Evolutionary conservation across 2,113 vertebrate genomes (phyloP), one percentile per base, ranked within the genome.

Genomic region (Leucoraja erinaceus): DNA sequence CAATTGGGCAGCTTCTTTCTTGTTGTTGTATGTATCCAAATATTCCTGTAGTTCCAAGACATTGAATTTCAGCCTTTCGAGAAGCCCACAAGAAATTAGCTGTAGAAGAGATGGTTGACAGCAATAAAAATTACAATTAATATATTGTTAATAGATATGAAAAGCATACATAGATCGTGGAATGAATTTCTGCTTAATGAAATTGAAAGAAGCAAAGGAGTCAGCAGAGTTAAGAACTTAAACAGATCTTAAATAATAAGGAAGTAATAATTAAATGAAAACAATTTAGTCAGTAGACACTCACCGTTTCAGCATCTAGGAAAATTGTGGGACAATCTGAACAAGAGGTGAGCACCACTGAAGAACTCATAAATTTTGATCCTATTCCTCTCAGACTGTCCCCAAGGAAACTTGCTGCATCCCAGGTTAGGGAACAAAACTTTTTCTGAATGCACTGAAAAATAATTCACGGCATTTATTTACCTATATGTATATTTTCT

Each of bases 1-100:
- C 88, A 97, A 98, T 93, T 99, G 96, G 0, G 98, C 98, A 16
- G 98, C 97, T 94, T 99, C 99, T 94, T 99, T 98, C 93, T 96
- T 97, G 94, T 96, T 98, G 96, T 98, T 99, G 95, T 99, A 99
- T 0, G 98, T 99, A 93, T 99, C 98, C 95, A 99, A 94, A 94
- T 99, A 99, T 95, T 99, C 99, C 95, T 99, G 99, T 66, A 99
- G 96, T 95, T 99, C 99, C 94, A 99, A 94, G 8, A 98, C 98
- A 94, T 98, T 98, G 96, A 99, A 99, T 95, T 99, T 99, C 95
- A 99, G 96, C 95, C 98, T 99, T 93, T 99, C 98, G 93, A 99
- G 96, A 93, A 99, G 98, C 93, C 98, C 98, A 94, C 98, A 99
- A 92, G 98, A 99, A 79, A 99, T 97, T 93, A 99, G 97, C 99